phyloP scores from a whole-genome alignment of 1,140 invertebrate genomes.

The Meteorus sp. region DNA sequence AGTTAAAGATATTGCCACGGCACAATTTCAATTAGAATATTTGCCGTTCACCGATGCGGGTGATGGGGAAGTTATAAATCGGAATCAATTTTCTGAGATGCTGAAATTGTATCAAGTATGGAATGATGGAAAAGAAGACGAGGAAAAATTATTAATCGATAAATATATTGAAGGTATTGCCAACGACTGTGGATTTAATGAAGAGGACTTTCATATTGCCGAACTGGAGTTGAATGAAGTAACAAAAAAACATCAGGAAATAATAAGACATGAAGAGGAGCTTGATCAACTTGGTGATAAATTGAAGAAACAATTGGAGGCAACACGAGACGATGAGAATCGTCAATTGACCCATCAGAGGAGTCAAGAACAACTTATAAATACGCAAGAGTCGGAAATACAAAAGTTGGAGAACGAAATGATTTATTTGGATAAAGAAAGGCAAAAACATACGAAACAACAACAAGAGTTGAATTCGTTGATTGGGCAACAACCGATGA shows the following conservation, averaged over 20 bases:
- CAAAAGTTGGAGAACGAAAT: conserved; percentile 33
- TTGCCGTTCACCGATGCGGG: conserved; percentile 34
- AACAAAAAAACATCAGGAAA: conserved; percentile 21
- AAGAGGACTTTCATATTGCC: conserved; percentile 24
- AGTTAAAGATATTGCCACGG: conserved; percentile 27
- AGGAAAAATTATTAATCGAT: conserved; percentile 36
- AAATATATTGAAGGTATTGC: conserved; percentile 36
- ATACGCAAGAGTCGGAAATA: conserved; percentile 28
- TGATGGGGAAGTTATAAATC: conserved; percentile 33
- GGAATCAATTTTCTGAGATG: conserved; percentile 33
- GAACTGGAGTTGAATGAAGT: conserved; percentile 27
- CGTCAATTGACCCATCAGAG: conserved; percentile 27
- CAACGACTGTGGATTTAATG: conserved; percentile 32
- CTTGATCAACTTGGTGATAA: conserved; percentile 28
- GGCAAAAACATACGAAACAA: conserved; percentile 23
- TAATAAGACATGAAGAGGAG: conserved; percentile 15
- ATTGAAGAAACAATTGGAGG: conserved; percentile 24
- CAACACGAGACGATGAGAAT: conserved; percentile 20
- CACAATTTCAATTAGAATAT: conserved; percentile 33
- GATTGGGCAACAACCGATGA: conserved; percentile 43
- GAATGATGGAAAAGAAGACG: conserved; percentile 43
- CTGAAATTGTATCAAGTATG: conserved; percentile 30
- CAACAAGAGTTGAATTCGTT: conserved; percentile 31
- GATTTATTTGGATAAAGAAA: conserved; percentile 24
- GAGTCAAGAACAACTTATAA: conserved; percentile 30